Evolutionary conservation across 1,140 invertebrate species (phyloP).

Genomic region (Drusus annulatus): DNA sequence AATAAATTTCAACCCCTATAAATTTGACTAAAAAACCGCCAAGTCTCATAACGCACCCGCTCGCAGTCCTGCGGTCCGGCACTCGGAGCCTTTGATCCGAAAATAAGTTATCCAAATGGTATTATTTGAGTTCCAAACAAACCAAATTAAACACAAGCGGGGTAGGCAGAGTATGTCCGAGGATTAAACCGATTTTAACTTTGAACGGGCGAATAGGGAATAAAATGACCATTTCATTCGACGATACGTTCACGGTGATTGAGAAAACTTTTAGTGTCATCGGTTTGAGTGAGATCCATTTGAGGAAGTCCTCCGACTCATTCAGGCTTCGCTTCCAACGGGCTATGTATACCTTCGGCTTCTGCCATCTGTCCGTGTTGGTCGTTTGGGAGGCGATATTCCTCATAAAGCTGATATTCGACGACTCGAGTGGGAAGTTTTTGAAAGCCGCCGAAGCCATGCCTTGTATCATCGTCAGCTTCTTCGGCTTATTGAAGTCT

Average conservation of each 20-base stretch:
- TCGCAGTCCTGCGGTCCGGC: too few species aligned
- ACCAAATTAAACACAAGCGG: too few species aligned
- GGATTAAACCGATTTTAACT: not conserved
- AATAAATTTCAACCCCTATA: too few species aligned
- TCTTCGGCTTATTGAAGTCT: slow-evolving; percentile 28
- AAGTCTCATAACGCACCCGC: too few species aligned
- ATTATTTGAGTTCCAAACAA: too few species aligned
- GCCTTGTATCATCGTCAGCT: slow-evolving; percentile 48
- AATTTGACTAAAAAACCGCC: too few species aligned
- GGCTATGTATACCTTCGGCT: slow-evolving; percentile 34
- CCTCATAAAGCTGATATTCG: not conserved
- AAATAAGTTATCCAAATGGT: not conserved
- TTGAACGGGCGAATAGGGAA: too few species aligned
- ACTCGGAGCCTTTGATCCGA: not conserved
- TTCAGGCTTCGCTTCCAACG: slow-evolving; percentile 33
- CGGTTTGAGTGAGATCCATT: slow-evolving; percentile 44
- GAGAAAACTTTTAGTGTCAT: slow-evolving; percentile 46
- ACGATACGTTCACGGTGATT: slow-evolving; percentile 43
- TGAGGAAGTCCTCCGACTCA: slow-evolving; percentile 18
- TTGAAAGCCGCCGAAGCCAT: slow-evolving; percentile 44
- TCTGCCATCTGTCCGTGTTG: slow-evolving; percentile 13
- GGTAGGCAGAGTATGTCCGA: too few species aligned
- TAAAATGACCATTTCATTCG: slow-evolving; percentile 31
- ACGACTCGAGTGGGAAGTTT: slow-evolving; percentile 18
- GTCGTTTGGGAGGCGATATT: slow-evolving; percentile 31